These are phyloP conservation scores for Macroramphosus scolopax DNA, from an alignment of 2,797 vertebrate genomes.

Conservation along the genomic window DNA sequence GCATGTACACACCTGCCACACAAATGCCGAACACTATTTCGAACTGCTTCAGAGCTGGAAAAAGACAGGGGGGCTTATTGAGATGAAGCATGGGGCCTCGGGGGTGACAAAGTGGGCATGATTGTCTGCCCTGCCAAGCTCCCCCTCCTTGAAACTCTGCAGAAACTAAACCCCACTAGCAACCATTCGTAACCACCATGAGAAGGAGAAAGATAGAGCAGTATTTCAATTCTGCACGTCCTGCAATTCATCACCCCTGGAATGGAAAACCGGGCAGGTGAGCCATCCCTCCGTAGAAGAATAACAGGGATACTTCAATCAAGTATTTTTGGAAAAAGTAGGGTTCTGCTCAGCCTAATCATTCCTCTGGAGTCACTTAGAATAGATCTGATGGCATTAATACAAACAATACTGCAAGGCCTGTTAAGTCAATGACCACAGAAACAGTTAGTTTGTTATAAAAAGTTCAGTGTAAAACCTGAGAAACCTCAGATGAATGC, in stretches of 20 bases:
- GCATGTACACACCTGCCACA: constrained; percentile 10
- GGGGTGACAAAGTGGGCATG: constrained; percentile 65
- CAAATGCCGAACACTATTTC: constrained; percentile 56
- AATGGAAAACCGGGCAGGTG: too few species aligned
- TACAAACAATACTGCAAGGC: too few species aligned
- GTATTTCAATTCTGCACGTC: constrained; percentile 53
- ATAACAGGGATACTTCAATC: too few species aligned
- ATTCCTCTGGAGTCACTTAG: too few species aligned
- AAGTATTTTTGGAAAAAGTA: too few species aligned
- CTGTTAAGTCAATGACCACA: too few species aligned
- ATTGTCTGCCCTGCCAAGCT: constrained; percentile 63
- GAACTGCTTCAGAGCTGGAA: constrained; percentile 35
- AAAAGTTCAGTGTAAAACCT: too few species aligned
- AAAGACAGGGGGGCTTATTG: constrained; percentile 70
- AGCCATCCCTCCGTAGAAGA: too few species aligned
- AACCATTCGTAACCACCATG: constrained; percentile 38
- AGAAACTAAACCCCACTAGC: constrained; percentile 47
- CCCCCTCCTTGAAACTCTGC: constrained; percentile 37
- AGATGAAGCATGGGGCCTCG: constrained; percentile 69
- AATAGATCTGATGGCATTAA: too few species aligned
- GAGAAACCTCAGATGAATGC: too few species aligned
- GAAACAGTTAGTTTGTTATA: too few species aligned
- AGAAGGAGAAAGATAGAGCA: constrained; percentile 40
- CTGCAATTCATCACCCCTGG: constrained; percentile 60
- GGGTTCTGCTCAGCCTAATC: too few species aligned